Evolutionary conservation across 2,888 invertebrate genomes (phyloP).

Genomic region (Aricia artaxerxes): DNA sequence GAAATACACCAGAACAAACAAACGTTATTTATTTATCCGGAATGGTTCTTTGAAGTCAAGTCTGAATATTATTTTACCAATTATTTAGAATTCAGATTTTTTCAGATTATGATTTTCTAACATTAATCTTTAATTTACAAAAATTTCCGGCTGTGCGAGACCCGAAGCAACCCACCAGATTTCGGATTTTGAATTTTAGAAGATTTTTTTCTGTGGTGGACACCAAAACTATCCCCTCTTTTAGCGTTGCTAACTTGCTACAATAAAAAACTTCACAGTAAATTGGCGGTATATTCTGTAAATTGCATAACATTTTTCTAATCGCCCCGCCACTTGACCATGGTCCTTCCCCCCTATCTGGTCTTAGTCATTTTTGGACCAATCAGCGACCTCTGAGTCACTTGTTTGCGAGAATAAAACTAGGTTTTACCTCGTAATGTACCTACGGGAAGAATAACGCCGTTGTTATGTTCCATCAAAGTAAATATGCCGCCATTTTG

Average conservation of each 20-base stretch:
- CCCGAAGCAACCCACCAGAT: too few species aligned
- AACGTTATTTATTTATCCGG: too few species aligned
- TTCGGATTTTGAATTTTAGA: too few species aligned
- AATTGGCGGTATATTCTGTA: background rate
- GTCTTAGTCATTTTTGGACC: constrained; percentile 11
- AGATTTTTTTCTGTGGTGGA: background rate
- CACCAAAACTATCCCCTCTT: background rate
- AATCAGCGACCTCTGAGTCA: background rate
- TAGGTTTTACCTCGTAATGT: background rate
- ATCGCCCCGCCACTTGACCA: background rate
- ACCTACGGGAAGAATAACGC: background rate
- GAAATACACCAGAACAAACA: too few species aligned
- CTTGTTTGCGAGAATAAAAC: background rate
- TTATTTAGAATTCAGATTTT: too few species aligned
- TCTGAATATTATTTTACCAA: too few species aligned
- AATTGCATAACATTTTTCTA: background rate
- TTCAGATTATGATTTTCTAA: too few species aligned
- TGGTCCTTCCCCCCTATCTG: constrained; percentile 19
- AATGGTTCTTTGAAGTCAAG: too few species aligned
- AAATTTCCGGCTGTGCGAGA: too few species aligned
- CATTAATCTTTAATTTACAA: too few species aligned
- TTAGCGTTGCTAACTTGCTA: background rate
- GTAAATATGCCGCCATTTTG: background rate
- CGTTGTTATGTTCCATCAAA: background rate
- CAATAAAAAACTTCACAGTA: background rate